These are phyloP conservation scores for Neoniphon sammara DNA, from an alignment of 2,797 vertebrate species.

Conservation along the genomic window DNA sequence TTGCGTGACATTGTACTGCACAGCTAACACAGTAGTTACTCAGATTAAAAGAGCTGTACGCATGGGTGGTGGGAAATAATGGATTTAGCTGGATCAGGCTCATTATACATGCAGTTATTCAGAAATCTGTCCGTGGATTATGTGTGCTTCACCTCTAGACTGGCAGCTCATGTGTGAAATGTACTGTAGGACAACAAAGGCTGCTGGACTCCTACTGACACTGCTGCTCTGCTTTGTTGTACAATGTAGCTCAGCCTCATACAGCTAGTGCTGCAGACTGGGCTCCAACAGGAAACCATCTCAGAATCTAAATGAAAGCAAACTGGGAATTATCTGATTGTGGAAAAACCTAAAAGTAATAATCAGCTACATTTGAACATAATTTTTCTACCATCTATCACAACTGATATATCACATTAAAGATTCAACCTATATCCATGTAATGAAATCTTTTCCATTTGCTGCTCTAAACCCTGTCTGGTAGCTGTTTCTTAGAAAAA, in stretches of 20 bases:
- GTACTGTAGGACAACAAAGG: slow-evolving; percentile 30
- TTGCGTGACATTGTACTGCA: slow-evolving; percentile 47
- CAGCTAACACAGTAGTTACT: slow-evolving; percentile 52
- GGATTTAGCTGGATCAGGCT: slow-evolving; percentile 65
- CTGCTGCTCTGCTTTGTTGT: slow-evolving; percentile 18
- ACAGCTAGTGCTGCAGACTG: neutral
- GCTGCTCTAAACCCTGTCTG: too few species aligned
- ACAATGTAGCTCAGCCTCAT: neutral
- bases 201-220: slow-evolving; percentile 40
- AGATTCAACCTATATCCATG: too few species aligned
- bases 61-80: slow-evolving; percentile 46
- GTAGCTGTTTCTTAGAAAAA: too few species aligned
- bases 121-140: slow-evolving; percentile 56
- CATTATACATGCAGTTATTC: slow-evolving; percentile 65
- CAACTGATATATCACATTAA: too few species aligned
- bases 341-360: too few species aligned
- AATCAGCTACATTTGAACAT: too few species aligned
- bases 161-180: slow-evolving; percentile 52
- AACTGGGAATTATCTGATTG: neutral
- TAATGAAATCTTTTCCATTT: too few species aligned
- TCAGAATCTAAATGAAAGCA: neutral
- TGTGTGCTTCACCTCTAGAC: slow-evolving; percentile 38
- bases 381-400: too few species aligned
- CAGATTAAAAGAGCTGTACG: slow-evolving; percentile 57
- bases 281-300: neutral